Conservation (phyloP, 2,797 vertebrate genomes). For the Galagoides demidoff region DNA sequence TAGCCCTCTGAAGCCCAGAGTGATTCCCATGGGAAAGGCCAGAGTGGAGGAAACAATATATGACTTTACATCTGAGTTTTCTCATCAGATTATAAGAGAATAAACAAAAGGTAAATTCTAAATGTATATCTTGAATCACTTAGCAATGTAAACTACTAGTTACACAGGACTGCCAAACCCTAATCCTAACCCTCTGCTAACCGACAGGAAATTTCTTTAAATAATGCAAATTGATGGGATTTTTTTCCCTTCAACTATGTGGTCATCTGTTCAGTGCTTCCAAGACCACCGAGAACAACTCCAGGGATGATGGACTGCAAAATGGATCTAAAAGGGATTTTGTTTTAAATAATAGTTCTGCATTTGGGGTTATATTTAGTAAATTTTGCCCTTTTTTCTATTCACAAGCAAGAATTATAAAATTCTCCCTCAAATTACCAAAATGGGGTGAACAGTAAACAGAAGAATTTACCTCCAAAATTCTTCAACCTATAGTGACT, state of each 20-base stretch:
- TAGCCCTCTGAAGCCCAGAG: neutral
- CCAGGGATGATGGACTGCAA: neutral
- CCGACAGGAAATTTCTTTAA: neutral
- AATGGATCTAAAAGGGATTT: neutral
- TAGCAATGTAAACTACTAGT: neutral
- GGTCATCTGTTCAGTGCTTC: neutral
- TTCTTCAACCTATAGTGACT: neutral
- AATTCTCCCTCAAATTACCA: neutral
- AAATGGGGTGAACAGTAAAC: neutral
- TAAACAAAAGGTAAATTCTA: neutral
- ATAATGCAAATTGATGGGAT: neutral
- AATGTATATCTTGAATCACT: conserved; percentile 1
- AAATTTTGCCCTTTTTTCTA: neutral
- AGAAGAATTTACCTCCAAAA: neutral
- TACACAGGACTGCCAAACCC: neutral
- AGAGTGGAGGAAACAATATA: neutral
- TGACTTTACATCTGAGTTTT: neutral
- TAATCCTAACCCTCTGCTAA: neutral
- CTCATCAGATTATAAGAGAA: neutral
- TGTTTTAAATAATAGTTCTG: neutral
- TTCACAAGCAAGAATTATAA: neutral
- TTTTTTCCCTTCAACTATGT: neutral
- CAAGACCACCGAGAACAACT: neutral
- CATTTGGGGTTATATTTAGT: neutral
- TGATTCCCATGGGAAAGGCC: neutral